Evolutionary conservation across 2,113 vertebrate species (phyloP).

Genomic region (Oncorhynchus gorbuscha): DNA sequence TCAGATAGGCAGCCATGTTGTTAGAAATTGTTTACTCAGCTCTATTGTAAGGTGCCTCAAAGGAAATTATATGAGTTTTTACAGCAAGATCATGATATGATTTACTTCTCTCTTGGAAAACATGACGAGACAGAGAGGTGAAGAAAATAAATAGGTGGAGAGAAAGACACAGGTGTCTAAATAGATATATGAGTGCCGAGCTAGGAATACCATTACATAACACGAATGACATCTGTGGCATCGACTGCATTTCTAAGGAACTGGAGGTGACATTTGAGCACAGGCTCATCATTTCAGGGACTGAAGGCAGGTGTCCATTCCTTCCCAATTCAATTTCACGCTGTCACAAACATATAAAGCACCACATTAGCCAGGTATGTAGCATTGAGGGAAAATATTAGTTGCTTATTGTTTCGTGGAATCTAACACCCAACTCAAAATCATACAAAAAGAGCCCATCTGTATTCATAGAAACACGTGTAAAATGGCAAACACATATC

Average conservation of each 20-base stretch:
- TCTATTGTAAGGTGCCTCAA: constrained; percentile 1
- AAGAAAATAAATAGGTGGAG: not conserved
- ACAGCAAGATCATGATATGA: not conserved
- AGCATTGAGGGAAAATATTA: constrained; percentile 21
- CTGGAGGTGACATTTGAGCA: constrained; percentile 37
- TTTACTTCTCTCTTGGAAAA: constrained; percentile 9
- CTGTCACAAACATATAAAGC: constrained; percentile 25
- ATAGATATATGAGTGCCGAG: constrained; percentile 32
- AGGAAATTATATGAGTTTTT: constrained; percentile 5
- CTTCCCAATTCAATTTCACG: constrained; percentile 18
- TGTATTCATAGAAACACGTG: constrained; percentile 58
- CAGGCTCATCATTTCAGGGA: constrained; percentile 32
- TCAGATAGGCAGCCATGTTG: constrained; percentile 1
- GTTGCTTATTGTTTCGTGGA: not conserved
- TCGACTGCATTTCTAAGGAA: constrained; percentile 29
- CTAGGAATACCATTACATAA: constrained; percentile 32
- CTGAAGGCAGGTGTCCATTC: constrained; percentile 15
- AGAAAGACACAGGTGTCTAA: constrained; percentile 36
- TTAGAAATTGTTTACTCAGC: constrained; percentile 41
- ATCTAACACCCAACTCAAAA: not conserved
- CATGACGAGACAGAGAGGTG: constrained; percentile 16
- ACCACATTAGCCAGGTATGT: constrained; percentile 7
- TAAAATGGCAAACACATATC: constrained; percentile 39
- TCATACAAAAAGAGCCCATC: constrained; percentile 38
- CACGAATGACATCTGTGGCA: constrained; percentile 33